These are phyloP conservation scores for Mylabris sibirica DNA, from an alignment of 2,888 invertebrate genomes.

Conservation along the genomic window DNA sequence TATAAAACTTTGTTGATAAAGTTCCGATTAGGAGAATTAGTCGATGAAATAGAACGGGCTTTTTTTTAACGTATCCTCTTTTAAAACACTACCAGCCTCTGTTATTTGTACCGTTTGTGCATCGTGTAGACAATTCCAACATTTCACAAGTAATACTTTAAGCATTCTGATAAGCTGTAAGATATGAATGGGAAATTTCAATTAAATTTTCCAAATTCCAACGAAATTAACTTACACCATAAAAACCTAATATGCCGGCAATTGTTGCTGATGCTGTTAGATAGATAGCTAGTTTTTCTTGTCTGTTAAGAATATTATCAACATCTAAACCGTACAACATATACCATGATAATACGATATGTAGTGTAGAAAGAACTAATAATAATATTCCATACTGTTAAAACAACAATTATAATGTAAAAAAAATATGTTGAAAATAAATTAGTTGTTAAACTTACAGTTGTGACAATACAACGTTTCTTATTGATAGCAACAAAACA, in stretches of 20 bases:
- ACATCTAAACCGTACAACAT: neutral
- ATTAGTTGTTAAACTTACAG: neutral
- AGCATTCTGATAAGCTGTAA: neutral
- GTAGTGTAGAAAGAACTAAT: neutral
- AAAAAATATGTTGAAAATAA: neutral
- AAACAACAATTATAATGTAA: neutral
- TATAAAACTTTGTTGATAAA: neutral
- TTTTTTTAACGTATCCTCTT: neutral
- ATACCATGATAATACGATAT: slow-evolving; percentile 12
- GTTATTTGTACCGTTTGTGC: neutral
- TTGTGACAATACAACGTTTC: slow-evolving; percentile 5
- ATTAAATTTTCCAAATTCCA: neutral
- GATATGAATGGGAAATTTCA: neutral
- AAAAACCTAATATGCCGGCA: neutral
- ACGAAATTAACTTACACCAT: neutral
- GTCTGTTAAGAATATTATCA: neutral
- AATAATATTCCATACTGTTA: slow-evolving; percentile 8
- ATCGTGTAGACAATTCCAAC: neutral
- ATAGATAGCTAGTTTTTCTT: slow-evolving; percentile 9
- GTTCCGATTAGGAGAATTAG: neutral
- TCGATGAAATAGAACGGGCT: neutral
- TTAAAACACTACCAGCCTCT: neutral
- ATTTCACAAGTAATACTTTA: neutral
- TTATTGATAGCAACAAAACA: slow-evolving; percentile 17
- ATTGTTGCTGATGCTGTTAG: slow-evolving; percentile 1